These are phyloP conservation scores for Toxonevra muliebris DNA, from an alignment of 2,888 invertebrate genomes.

Conservation along the genomic window DNA sequence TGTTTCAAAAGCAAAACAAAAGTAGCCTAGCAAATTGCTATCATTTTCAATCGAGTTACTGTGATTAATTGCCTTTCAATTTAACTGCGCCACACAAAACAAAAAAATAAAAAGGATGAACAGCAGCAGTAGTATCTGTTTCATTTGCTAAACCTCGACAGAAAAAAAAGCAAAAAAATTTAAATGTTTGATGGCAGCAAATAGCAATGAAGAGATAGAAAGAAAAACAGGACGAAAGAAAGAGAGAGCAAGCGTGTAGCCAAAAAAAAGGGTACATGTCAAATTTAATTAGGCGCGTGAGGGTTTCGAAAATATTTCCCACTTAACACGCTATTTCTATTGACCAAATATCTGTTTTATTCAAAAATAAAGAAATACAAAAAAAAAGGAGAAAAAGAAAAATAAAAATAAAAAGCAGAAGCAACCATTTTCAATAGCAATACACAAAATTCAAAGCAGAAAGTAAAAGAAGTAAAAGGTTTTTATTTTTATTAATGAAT, in stretches of 20 bases:
- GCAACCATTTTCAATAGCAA: neutral
- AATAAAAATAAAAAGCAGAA: slow-evolving; percentile 14
- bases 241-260: neutral
- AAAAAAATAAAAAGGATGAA: slow-evolving; percentile 14
- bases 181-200: slow-evolving; percentile 11
- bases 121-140: slow-evolving; percentile 40
- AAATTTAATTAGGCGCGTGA: slow-evolving; percentile 59
- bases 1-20: slow-evolving; percentile 33
- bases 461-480: no score
- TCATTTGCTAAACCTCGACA: slow-evolving; percentile 41
- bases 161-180: slow-evolving; percentile 17
- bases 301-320: slow-evolving; percentile 18
- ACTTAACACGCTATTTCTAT: no score
- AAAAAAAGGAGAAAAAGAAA: no score
- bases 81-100: slow-evolving; percentile 32
- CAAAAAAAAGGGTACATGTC: slow-evolving; percentile 51
- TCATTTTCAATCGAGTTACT: slow-evolving; percentile 52
- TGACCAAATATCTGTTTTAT: no score
- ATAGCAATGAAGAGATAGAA: neutral
- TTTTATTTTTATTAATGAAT: no score
- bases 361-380: no score
- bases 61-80: slow-evolving; percentile 60
- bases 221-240: neutral
- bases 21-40: slow-evolving; percentile 42
- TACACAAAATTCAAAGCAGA: no score